Percentiles rank a stretch among this genome's conserved stretches.
Evolutionary conservation across 2,888 invertebrate genomes (phyloP).

Genomic region (Stenodera caucasica): DNA sequence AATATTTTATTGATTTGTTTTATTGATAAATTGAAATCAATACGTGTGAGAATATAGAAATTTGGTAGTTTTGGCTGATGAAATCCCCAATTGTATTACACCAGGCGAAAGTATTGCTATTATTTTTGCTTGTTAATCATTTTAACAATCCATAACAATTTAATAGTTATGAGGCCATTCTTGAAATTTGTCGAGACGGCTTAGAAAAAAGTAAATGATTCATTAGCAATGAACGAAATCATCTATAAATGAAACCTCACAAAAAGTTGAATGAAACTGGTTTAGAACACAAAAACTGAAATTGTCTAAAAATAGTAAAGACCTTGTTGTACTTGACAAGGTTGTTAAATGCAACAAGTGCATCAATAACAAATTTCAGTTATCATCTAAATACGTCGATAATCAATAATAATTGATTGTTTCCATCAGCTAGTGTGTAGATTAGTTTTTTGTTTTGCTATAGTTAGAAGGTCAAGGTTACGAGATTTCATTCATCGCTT

Average conservation of each 20-base stretch:
- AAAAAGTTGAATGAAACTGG: conserved; percentile 19
- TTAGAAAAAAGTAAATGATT: too few relatives aligned
- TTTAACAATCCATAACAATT: conserved; percentile 9
- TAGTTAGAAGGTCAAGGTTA: too few relatives aligned
- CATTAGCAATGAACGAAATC: neutral
- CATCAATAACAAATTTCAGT: too few relatives aligned
- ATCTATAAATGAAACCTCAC: conserved; percentile 17
- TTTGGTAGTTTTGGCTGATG: conserved; percentile 29
- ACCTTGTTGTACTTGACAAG: conserved; percentile 15
- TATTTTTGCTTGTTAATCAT: conserved; percentile 8
- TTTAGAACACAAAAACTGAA: conserved; percentile 10
- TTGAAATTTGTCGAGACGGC: neutral
- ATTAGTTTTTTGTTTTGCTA: too few relatives aligned
- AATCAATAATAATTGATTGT: neutral
- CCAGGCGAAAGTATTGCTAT: conserved; percentile 25
- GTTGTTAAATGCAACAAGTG: neutral
- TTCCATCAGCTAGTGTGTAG: neutral
- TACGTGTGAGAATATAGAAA: conserved; percentile 26
- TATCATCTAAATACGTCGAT: too few relatives aligned
- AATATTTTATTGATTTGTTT: conserved; percentile 16
- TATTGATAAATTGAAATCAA: conserved; percentile 2
- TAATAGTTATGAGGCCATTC: neutral
- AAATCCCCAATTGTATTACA: conserved; percentile 27
- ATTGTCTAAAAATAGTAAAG: conserved; percentile 18
- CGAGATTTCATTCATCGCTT: too few relatives aligned